These are phyloP conservation scores for Cotesia vestalis DNA, from an alignment of 1,140 invertebrate genomes.

Conservation along the genomic window DNA sequence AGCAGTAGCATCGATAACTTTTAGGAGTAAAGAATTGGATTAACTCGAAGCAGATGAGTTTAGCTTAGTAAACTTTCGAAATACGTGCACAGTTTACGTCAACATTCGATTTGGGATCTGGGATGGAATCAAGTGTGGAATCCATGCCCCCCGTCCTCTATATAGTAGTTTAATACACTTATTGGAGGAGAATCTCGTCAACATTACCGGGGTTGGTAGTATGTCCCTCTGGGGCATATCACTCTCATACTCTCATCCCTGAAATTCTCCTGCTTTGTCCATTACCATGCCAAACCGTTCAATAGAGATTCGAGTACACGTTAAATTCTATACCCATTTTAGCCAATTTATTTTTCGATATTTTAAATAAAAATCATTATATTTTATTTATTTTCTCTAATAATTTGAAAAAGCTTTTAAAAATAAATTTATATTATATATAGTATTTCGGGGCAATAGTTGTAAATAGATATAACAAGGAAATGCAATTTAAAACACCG, in stretches of 20 bases:
- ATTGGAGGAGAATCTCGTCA: constrained; percentile 20
- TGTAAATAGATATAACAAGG: constrained; percentile 7
- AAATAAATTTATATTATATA: neutral
- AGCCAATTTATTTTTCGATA: neutral
- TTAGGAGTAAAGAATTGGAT: constrained; percentile 10
- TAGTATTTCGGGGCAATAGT: constrained; percentile 5
- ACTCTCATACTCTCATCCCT: constrained; percentile 26
- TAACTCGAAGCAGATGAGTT: constrained; percentile 10
- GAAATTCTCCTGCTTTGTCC: constrained; percentile 2
- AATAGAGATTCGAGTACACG: constrained; percentile 15
- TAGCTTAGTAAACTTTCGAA: neutral
- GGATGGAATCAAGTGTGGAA: constrained; percentile 26
- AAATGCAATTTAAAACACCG: constrained; percentile 17
- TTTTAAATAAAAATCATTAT: neutral
- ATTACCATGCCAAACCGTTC: constrained; percentile 33
- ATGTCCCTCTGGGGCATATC: constrained; percentile 20
- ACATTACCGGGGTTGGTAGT: neutral
- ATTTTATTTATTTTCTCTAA: too few relatives aligned
- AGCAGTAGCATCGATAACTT: neutral
- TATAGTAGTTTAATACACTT: constrained; percentile 12
- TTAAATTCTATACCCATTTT: neutral
- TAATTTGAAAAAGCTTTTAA: neutral
- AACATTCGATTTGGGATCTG: constrained; percentile 19
- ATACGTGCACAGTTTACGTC: constrained; percentile 22
- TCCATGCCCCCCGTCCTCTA: neutral